Evolutionary conservation across 1,140 invertebrate genomes (phyloP).

Genomic region (Heliconius eleuchia): DNA sequence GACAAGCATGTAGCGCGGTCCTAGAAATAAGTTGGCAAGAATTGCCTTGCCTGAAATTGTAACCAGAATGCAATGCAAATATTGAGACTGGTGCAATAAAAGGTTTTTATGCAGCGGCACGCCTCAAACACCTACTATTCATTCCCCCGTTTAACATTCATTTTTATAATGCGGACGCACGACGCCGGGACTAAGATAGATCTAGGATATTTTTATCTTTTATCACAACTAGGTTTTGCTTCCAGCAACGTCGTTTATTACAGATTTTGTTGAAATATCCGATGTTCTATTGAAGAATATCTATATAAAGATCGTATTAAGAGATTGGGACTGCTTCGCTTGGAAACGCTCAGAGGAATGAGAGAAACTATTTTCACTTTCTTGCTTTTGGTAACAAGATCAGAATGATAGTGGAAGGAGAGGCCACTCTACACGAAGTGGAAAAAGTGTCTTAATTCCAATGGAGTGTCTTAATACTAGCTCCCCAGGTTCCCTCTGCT

Average conservation of each 20-base stretch:
- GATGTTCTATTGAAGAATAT: not conserved
- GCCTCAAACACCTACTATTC: slow-evolving; percentile 51
- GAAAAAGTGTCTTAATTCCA: no score
- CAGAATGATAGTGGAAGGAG: no score
- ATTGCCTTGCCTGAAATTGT: slow-evolving; percentile 64
- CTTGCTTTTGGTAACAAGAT: no score
- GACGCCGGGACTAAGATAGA: slow-evolving; percentile 15
- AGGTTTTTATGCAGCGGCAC: slow-evolving; percentile 70
- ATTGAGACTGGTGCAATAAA: slow-evolving; percentile 62
- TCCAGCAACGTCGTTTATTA: not conserved
- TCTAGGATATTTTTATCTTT: slow-evolving; percentile 15
- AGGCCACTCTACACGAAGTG: no score
- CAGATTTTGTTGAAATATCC: not conserved
- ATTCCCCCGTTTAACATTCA: slow-evolving; percentile 44
- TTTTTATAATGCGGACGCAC: slow-evolving; percentile 41
- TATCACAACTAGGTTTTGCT: not conserved
- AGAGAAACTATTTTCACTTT: no score
- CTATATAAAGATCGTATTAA: not conserved
- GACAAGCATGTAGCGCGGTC: not conserved
- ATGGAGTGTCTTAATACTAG: no score
- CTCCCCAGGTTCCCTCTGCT: no score
- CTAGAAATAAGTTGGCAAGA: slow-evolving; percentile 53
- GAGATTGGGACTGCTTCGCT: no score
- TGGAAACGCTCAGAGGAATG: no score
- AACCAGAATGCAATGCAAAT: slow-evolving; percentile 73